Evolutionary conservation across 1,140 invertebrate species (phyloP), one percentile per base, ranked within the genome.

Genomic region (Aphelenchoides avenae): DNA sequence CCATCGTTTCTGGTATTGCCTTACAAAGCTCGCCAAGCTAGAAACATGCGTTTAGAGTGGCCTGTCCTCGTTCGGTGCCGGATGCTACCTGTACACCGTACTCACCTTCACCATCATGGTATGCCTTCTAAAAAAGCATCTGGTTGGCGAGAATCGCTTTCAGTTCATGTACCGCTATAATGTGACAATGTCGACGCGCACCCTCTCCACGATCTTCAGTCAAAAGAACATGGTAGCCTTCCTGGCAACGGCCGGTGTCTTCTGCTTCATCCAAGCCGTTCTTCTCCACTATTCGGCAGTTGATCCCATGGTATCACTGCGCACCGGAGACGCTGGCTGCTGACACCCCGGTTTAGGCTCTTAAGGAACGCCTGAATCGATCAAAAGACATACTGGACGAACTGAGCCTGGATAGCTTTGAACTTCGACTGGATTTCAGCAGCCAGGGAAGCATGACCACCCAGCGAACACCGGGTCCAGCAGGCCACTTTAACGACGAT

Each of bases 101-200:
- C 30, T 57, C 20, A 24, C n/a, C 26, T 57, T 57, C 56, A 13
- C 20, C 18, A 39, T 60, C 13, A 18, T 57, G n/a, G n/a, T n/a
- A n/a, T n/a, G n/a, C n/a, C n/a, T n/a, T n/a, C n/a, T n/a, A n/a
- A n/a, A n/a, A n/a, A n/a, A n/a, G n/a, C n/a, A n/a, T 11, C 18
- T 36, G 18, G 34, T 13, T 36, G 34, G 18, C 34, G 18, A 36
- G 18, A 18, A 7, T 43, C 30, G 7, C 7, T 18, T 43, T 6
- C 18, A 20, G 54, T 61, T 61, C 15, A 18, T 61, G n/a, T 61
- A 54, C 31, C 54, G 58, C 26, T 61, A 61, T 47, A 61, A 61
- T 36, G 58, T 61, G 13, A 63, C 59, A 24, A 61, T 54, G 15
- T 48, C 59, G 18, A 61, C 58, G 9, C 24, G 30, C 5, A 37